phyloP scores from a whole-genome alignment of 1,140 invertebrate species.

The Cheumatopsyche charites region DNA sequence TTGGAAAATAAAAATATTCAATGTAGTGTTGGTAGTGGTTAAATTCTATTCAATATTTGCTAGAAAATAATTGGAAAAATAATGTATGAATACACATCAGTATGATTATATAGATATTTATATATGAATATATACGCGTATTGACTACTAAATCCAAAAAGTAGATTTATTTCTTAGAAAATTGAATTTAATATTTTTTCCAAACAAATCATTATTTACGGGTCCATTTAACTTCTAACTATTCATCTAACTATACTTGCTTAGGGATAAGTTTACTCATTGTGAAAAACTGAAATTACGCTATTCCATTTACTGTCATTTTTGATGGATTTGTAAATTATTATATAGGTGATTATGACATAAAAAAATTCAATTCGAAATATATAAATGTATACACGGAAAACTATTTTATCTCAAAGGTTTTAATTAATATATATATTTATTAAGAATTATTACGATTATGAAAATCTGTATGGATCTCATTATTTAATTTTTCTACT shows the following conservation, averaged over 20 bases:
- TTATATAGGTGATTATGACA: neutral
- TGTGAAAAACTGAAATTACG: constrained; percentile 15
- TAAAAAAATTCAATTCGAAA: neutral
- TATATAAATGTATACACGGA: neutral
- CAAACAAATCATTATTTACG: constrained; percentile 49
- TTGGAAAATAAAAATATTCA: no score
- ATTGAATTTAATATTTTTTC: constrained; percentile 35
- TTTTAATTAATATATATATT: constrained; percentile 15
- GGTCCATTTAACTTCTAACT: constrained; percentile 46
- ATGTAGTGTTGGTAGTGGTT: no score
- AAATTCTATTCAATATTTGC: no score
- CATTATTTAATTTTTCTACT: no score
- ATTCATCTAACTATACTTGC: constrained; percentile 36
- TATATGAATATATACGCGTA: constrained; percentile 2
- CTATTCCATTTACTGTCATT: constrained; percentile 19
- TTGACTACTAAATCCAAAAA: constrained; percentile 40
- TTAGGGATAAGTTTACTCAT: constrained; percentile 40
- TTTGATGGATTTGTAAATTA: constrained; percentile 12
- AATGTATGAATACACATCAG: neutral
- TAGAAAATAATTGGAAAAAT: neutral
- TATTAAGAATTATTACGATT: no score
- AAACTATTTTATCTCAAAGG: constrained; percentile 4
- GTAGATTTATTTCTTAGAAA: constrained; percentile 40
- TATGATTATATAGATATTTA: neutral
- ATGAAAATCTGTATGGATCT: no score